phyloP scores from a whole-genome alignment of 2,113 vertebrate species.

The Rhinopithecus roxellana region DNA sequence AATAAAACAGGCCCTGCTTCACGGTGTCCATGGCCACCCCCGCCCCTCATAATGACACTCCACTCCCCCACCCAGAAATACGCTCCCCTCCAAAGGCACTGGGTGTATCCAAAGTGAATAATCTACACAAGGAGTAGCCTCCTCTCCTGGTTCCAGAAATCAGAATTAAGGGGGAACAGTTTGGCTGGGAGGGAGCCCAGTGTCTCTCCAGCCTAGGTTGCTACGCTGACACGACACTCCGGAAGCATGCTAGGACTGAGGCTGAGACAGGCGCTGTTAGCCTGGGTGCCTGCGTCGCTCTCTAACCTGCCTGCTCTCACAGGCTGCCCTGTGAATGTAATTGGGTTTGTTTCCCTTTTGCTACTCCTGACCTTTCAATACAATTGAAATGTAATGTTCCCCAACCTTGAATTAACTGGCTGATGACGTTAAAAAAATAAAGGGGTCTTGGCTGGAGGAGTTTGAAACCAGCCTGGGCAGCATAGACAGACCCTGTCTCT shows the following conservation, averaged over 20 bases:
- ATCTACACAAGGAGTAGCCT: not conserved
- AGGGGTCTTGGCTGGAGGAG: not conserved
- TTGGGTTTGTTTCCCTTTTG: not conserved
- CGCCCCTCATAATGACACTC: not conserved
- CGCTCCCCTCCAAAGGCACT: not conserved
- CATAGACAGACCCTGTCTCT: too few relatives aligned
- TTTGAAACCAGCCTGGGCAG: too few relatives aligned
- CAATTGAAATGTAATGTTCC: not conserved
- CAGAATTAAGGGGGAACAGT: not conserved
- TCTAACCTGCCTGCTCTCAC: too few relatives aligned
- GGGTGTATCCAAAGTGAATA: not conserved
- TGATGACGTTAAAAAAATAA: not conserved
- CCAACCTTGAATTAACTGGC: not conserved
- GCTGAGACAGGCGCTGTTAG: not conserved
- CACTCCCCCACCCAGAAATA: not conserved
- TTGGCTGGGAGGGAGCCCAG: not conserved
- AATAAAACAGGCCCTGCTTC: not conserved
- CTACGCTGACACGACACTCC: too few relatives aligned
- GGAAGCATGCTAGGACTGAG: rapidly evolving
- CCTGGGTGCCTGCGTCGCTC: not conserved
- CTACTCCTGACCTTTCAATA: not conserved
- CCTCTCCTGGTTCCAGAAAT: not conserved
- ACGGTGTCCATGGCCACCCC: not conserved
- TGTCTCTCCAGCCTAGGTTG: not conserved
- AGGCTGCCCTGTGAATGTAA: rapidly evolving